A percentile compares a stretch with the other conserved stretches of the same genome.
Evolutionary conservation across 2,888 invertebrate genomes (phyloP).

Genomic region (Rutpela maculata): DNA sequence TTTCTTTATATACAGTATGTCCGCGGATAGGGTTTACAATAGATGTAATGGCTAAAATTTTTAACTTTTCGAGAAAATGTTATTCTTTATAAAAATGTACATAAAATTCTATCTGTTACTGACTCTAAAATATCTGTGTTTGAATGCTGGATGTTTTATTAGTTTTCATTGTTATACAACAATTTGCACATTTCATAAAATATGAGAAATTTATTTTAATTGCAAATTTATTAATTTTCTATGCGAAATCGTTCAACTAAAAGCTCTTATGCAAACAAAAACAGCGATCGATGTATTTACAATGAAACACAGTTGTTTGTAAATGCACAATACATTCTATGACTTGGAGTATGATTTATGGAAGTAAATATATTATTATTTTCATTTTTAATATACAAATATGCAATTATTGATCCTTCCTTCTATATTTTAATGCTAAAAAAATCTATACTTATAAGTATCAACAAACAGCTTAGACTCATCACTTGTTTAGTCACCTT

Average conservation of each 20-base stretch:
- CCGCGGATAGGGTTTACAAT: no score
- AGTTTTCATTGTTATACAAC: no score
- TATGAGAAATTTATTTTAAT: neutral
- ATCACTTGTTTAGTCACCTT: slow-evolving; percentile 22
- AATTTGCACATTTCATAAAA: no score
- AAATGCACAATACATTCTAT: slow-evolving; percentile 7
- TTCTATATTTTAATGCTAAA: slow-evolving; percentile 15
- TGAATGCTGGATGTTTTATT: no score
- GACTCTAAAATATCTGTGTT: no score
- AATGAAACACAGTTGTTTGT: slow-evolving; percentile 13
- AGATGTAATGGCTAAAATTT: no score
- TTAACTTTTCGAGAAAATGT: no score
- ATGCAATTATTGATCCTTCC: slow-evolving; percentile 38
- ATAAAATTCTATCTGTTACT: no score
- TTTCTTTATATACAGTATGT: no score
- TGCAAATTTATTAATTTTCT: slow-evolving; percentile 19
- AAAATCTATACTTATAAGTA: slow-evolving; percentile 16
- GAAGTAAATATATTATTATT: slow-evolving; percentile 22
- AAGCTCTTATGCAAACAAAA: neutral
- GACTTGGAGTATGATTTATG: slow-evolving; percentile 26
- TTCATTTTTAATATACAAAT: slow-evolving; percentile 17
- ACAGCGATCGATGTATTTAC: slow-evolving; percentile 16
- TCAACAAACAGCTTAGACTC: slow-evolving; percentile 20
- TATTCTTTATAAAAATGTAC: no score
- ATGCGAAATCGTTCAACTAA: neutral